phyloP scores from a whole-genome alignment of 2,888 invertebrate genomes.

The Cataglyphis cursor region DNA sequence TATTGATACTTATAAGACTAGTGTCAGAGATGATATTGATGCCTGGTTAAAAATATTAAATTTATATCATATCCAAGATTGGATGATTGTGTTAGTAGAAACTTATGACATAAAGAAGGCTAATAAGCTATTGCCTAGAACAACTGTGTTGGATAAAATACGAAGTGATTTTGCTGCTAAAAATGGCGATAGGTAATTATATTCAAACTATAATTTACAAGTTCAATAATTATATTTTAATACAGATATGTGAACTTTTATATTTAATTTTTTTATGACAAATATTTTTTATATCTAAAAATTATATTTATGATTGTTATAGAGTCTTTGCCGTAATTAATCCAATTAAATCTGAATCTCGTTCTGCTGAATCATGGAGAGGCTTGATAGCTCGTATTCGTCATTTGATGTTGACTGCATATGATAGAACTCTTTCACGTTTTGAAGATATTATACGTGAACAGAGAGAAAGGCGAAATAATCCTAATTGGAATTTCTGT shows the following conservation, averaged over 20 bases:
- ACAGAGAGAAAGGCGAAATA: conserved; percentile 96
- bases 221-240: conserved; percentile 7
- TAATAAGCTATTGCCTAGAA: conserved; percentile 96
- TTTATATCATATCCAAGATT: conserved; percentile 93
- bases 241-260: neutral
- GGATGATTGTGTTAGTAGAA: conserved; percentile 97
- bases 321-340: conserved; percentile 96
- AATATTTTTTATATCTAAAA: neutral
- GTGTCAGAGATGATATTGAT: conserved; percentile 95
- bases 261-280: conserved; percentile 1
- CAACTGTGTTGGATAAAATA: conserved; percentile 97
- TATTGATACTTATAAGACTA: conserved; percentile 95
- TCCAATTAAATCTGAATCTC: conserved; percentile 95
- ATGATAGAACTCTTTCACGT: conserved; percentile 94
- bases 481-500: conserved; percentile 97
- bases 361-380: conserved; percentile 96
- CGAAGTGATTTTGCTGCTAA: conserved; percentile 97
- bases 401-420: conserved; percentile 94
- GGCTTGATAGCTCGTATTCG: conserved; percentile 94
- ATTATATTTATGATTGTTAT: conserved; percentile 53
- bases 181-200: conserved; percentile 90
- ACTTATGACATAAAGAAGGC: conserved; percentile 96
- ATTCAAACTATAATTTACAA: conserved; percentile 33
- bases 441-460: conserved; percentile 97
- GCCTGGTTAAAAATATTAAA: conserved; percentile 94